A percentile compares a stretch with the other conserved stretches of the same genome.
Conservation (phyloP, 2,113 vertebrate genomes). For the Lepisosteus osseus region DNA sequence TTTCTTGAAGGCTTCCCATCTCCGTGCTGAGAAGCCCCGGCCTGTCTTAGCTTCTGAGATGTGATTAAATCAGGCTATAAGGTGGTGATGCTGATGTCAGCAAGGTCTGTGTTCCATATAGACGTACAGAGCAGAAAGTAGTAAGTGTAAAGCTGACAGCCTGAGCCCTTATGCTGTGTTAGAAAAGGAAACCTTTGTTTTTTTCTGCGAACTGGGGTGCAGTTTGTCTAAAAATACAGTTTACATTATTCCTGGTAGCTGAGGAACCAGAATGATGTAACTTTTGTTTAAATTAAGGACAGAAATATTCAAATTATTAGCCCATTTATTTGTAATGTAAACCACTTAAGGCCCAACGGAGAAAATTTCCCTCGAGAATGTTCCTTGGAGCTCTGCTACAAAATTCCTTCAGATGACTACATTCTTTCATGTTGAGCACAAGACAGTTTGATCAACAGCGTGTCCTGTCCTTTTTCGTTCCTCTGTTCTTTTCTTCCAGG, state of each 20-base stretch:
- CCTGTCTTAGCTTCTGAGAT: no score
- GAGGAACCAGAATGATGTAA: not conserved
- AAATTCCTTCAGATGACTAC: not conserved
- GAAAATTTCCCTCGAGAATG: not conserved
- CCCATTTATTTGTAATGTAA: not conserved
- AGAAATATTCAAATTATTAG: not conserved
- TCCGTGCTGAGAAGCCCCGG: no score
- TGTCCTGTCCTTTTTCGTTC: no score
- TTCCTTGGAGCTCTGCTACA: not conserved
- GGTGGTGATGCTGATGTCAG: no score
- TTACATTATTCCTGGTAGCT: conserved; percentile 1
- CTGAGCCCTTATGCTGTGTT: no score
- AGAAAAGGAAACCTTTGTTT: not conserved
- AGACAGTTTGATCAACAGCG: not conserved
- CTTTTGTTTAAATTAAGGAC: not conserved
- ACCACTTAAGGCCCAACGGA: not conserved
- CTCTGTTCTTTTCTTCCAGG: conserved; percentile 39
- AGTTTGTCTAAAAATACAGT: not conserved
- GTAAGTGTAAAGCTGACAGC: no score
- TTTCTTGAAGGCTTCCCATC: no score
- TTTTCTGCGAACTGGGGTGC: no score
- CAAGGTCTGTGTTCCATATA: no score
- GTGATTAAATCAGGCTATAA: no score
- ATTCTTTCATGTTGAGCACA: not conserved
- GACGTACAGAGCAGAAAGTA: no score